Conservation (phyloP, 64 coral and sea anemone genomes). For the Montipora sp. region DNA sequence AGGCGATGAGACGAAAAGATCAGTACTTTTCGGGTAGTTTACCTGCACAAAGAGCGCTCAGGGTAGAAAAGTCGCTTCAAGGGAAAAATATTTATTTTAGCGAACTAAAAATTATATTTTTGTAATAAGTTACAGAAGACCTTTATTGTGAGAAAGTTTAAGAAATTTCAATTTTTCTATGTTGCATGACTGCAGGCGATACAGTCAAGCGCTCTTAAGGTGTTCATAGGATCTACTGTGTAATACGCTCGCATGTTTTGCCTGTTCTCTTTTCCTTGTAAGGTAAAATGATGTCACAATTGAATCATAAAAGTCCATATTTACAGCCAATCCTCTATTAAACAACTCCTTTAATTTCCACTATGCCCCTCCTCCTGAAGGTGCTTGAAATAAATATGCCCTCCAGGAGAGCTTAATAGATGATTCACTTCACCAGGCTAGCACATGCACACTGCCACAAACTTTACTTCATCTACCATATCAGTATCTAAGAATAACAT, state of each 20-base stretch:
- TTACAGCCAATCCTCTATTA: background rate
- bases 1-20: too few relatives aligned
- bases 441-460: background rate
- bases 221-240: conserved; percentile 2
- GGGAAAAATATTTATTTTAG: too few relatives aligned
- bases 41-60: too few relatives aligned
- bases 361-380: background rate
- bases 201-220: background rate
- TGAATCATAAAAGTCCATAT: conserved; percentile 12
- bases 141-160: too few relatives aligned
- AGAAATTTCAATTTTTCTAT: too few relatives aligned
- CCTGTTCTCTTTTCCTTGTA: background rate
- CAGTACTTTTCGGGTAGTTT: too few relatives aligned
- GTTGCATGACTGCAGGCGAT: too few relatives aligned
- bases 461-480: background rate
- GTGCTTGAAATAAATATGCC: conserved; percentile 10
- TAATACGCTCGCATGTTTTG: background rate
- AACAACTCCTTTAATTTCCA: background rate
- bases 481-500: conserved; percentile 16
- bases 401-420: conserved; percentile 3
- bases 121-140: too few relatives aligned
- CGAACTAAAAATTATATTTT: too few relatives aligned
- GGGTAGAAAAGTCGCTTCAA: too few relatives aligned
- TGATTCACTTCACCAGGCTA: conserved; percentile 2
- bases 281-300: background rate